phyloP scores from a whole-genome alignment of 2,888 invertebrate species.

The Amphipyra tragopoginis region DNA sequence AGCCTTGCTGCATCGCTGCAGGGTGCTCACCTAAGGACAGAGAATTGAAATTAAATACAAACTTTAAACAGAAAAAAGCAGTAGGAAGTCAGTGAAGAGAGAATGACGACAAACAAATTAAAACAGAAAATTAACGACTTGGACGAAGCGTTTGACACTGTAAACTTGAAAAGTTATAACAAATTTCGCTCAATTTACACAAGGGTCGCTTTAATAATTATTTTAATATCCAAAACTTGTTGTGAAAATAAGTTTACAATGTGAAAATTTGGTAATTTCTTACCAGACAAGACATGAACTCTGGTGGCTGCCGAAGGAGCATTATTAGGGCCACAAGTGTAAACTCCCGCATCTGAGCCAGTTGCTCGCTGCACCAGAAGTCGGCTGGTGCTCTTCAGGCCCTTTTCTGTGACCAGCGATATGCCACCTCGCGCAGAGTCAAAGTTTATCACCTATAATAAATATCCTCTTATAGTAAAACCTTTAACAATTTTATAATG shows the following conservation, averaged over 20 bases:
- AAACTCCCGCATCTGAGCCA: slow-evolving; percentile 94
- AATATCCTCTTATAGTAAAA: not conserved
- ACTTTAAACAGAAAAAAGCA: not conserved
- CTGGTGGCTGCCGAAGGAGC: slow-evolving; percentile 94
- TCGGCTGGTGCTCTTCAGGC: slow-evolving; percentile 94
- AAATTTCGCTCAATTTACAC: not conserved
- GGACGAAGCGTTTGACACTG: slow-evolving; percentile 24
- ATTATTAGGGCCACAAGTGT: slow-evolving; percentile 96
- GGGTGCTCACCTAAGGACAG: slow-evolving; percentile 82
- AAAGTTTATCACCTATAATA: slow-evolving; percentile 94
- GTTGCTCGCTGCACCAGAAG: slow-evolving; percentile 95
- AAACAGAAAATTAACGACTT: slow-evolving; percentile 3
- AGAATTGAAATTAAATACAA: slow-evolving; percentile 21
- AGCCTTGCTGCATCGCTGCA: slow-evolving; percentile 87
- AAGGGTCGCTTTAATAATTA: not conserved
- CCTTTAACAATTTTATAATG: too few relatives aligned
- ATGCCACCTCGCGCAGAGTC: slow-evolving; percentile 97
- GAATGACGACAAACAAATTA: not conserved
- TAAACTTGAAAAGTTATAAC: not conserved
- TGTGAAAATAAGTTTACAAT: not conserved
- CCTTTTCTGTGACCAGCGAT: slow-evolving; percentile 96
- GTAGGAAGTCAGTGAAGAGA: too few relatives aligned
- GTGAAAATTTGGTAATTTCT: slow-evolving; percentile 28
- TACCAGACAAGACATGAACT: slow-evolving; percentile 96
- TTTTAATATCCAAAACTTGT: not conserved